These are phyloP conservation scores for Galago senegalensis DNA, from an alignment of 2,797 vertebrate species.

Conservation along the genomic window DNA sequence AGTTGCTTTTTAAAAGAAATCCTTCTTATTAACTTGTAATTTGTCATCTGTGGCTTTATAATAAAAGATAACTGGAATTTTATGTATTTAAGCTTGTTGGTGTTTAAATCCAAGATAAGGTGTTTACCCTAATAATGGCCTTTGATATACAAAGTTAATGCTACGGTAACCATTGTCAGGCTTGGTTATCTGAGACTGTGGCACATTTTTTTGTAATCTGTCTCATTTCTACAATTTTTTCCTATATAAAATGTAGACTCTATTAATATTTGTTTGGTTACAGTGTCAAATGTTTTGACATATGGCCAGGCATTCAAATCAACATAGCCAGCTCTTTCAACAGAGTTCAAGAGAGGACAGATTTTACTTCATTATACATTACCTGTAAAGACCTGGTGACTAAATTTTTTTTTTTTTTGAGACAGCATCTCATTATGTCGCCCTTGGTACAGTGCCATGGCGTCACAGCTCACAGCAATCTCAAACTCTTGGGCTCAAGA, in stretches of 20 bases:
- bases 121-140: neutral
- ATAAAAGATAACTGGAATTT: constrained; percentile 28
- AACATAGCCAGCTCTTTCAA: neutral
- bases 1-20: constrained; percentile 5
- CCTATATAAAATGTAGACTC: neutral
- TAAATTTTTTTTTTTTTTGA: neutral
- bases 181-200: neutral
- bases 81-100: neutral
- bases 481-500: too few species aligned
- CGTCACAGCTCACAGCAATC: too few species aligned
- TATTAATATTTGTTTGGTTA: neutral
- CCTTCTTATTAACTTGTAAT: neutral
- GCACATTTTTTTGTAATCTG: neutral
- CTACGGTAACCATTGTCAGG: neutral
- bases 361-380: constrained; percentile 30
- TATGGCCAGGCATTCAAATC: neutral
- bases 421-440: too few species aligned
- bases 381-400: constrained; percentile 2
- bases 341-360: constrained; percentile 6
- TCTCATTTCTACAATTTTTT: constrained; percentile 54
- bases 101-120: constrained; percentile 2
- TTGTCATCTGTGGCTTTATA: constrained; percentile 44
- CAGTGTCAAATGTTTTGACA: neutral
- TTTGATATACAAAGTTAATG: constrained; percentile 15
- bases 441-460: too few species aligned